These are phyloP conservation scores for Stercorarius parasiticus DNA, from an alignment of 2,113 vertebrate species.

Conservation along the genomic window DNA sequence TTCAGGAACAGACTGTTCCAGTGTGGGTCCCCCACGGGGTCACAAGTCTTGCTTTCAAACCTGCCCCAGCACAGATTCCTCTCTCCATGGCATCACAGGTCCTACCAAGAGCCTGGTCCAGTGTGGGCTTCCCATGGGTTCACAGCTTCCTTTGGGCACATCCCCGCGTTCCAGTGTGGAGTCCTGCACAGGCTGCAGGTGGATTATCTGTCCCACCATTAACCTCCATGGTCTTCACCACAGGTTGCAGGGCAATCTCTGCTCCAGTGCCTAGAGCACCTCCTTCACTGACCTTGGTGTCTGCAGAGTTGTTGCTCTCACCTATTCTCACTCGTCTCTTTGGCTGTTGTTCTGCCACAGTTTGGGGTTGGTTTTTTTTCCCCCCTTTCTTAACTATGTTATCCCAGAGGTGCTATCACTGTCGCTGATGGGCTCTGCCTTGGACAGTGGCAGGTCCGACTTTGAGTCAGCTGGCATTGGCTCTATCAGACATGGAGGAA, in stretches of 20 bases:
- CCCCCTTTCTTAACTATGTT: background rate
- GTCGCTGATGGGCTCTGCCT: fast-evolving
- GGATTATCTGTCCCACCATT: background rate
- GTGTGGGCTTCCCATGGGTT: fast-evolving
- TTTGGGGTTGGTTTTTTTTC: background rate
- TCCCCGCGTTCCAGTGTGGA: background rate
- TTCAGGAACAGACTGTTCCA: background rate
- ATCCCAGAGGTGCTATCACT: background rate
- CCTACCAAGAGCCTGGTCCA: background rate
- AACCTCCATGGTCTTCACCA: background rate
- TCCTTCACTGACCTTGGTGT: background rate
- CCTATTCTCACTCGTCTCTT: background rate
- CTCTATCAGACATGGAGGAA: fast-evolving
- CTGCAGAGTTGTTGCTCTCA: background rate
- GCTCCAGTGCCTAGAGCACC: fast-evolving
- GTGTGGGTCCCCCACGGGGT: fast-evolving
- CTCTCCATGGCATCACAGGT: background rate
- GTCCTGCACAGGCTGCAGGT: background rate
- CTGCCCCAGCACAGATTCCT: background rate
- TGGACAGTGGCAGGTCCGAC: fast-evolving
- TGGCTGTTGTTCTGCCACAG: background rate
- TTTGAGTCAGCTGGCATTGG: background rate
- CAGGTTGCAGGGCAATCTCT: fast-evolving
- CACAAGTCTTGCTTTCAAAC: background rate
- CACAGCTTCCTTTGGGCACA: background rate